These are phyloP conservation scores for Ligdia adustata DNA, from an alignment of 2,888 invertebrate genomes.

Conservation along the genomic window DNA sequence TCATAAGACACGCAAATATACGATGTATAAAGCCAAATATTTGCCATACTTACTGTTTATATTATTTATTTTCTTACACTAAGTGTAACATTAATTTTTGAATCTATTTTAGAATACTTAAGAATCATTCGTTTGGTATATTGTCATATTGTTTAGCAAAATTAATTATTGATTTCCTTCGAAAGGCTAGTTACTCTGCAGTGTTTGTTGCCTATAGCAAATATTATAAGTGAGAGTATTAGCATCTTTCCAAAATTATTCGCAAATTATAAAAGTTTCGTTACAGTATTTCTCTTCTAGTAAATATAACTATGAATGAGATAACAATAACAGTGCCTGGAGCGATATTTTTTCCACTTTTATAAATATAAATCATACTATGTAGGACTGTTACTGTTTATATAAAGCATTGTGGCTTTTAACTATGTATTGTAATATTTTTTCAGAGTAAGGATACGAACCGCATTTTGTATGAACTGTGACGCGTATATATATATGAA, in stretches of 20 bases:
- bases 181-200: conserved; percentile 73
- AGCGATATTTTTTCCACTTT: conserved; percentile 68
- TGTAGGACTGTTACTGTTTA: conserved; percentile 67
- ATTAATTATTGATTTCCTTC: conserved; percentile 39
- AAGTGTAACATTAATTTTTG: conserved; percentile 61
- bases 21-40: conserved; percentile 83
- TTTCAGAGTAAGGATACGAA: conserved; percentile 75
- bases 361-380: conserved; percentile 59
- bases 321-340: conserved; percentile 72
- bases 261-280: conserved; percentile 37
- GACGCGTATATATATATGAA: conserved; percentile 77
- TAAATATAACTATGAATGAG: conserved; percentile 45
- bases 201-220: conserved; percentile 71
- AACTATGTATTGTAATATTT: conserved; percentile 77
- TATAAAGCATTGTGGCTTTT: conserved; percentile 74
- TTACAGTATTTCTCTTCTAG: conserved; percentile 31
- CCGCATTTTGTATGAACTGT: conserved; percentile 80
- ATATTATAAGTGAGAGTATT: conserved; percentile 72
- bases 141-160: conserved; percentile 30
- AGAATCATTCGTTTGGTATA: conserved; percentile 26
- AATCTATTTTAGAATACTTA: conserved; percentile 43
- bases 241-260: conserved; percentile 57
- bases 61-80: conserved; percentile 68
- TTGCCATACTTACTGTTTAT: conserved; percentile 76
- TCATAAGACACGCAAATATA: conserved; percentile 58